A percentile compares a stretch with the other conserved stretches of the same genome.
phyloP scores from a whole-genome alignment of 2,113 vertebrate species.

The Gila orcuttii region DNA sequence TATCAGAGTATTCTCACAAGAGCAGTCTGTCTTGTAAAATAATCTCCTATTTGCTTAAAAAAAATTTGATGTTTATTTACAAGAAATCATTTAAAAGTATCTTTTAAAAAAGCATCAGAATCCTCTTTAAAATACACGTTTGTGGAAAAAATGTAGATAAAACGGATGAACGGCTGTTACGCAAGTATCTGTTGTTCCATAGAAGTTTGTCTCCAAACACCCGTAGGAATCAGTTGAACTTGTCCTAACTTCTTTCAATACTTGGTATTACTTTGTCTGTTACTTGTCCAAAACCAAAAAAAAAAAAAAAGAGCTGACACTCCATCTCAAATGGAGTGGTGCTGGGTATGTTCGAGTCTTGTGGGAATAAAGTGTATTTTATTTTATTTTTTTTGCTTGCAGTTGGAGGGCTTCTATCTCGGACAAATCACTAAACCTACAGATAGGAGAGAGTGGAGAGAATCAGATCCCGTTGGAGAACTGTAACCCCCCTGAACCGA shows the following conservation, averaged over 20 bases:
- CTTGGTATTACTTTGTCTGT: conserved; percentile 16
- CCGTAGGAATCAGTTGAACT: conserved; percentile 14
- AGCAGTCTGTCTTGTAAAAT: no score
- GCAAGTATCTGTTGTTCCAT: not conserved
- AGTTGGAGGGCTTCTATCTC: conserved; percentile 36
- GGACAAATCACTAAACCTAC: conserved; percentile 45
- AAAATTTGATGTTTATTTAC: not conserved
- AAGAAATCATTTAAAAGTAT: not conserved
- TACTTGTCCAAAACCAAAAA: not conserved
- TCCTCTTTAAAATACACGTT: not conserved
- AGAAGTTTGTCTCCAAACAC: not conserved
- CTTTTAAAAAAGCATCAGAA: not conserved
- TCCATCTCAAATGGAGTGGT: not conserved
- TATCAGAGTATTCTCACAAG: no score
- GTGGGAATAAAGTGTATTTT: conserved; percentile 42
- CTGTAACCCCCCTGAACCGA: conserved; percentile 11
- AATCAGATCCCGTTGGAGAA: conserved; percentile 35
- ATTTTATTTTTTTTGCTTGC: conserved; percentile 39
- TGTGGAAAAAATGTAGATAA: not conserved
- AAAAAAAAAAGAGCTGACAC: not conserved
- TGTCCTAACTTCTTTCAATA: not conserved
- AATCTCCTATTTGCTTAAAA: not conserved
- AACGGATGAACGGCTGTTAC: not conserved
- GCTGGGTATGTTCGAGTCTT: conserved; percentile 28
- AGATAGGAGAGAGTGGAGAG: conserved; percentile 7